These are phyloP conservation scores for Brachyhypopomus gauderio DNA, from an alignment of 2,113 vertebrate genomes.

Conservation along the genomic window DNA sequence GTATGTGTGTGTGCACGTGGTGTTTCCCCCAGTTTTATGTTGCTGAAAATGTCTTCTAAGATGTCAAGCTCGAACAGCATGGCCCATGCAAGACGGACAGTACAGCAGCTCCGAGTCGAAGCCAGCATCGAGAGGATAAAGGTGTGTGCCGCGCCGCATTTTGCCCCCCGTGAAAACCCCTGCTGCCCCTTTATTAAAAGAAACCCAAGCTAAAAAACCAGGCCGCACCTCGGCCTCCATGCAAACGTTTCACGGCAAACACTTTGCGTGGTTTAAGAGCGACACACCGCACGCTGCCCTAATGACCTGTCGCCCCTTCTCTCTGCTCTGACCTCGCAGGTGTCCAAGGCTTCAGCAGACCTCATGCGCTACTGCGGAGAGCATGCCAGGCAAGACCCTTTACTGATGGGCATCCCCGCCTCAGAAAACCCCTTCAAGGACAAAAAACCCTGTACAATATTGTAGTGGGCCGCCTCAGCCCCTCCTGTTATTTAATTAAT, in stretches of 20 bases:
- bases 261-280: not conserved
- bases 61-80: conserved; percentile 86
- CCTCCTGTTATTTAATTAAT: conserved; percentile 51
- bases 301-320: not conserved
- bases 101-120: conserved; percentile 90
- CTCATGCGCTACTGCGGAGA: conserved; percentile 95
- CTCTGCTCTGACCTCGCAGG: conserved; percentile 67
- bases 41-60: conserved; percentile 87
- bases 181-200: too few species aligned
- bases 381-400: conserved; percentile 86
- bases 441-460: conserved; percentile 92
- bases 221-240: too few species aligned
- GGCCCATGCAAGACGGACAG: conserved; percentile 81
- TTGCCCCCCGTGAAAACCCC: too few species aligned
- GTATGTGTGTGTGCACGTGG: conserved; percentile 18
- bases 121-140: conserved; percentile 95
- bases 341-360: conserved; percentile 96
- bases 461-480: conserved; percentile 74
- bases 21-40: conserved; percentile 49
- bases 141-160: conserved; percentile 68
- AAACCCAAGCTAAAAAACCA: too few species aligned
- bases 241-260: too few species aligned
- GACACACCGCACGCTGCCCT: not conserved
- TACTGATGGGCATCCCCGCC: conserved; percentile 89
- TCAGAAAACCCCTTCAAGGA: conserved; percentile 99